phyloP scores from a whole-genome alignment of 2,888 invertebrate species.

The Chrysina gloriosa region DNA sequence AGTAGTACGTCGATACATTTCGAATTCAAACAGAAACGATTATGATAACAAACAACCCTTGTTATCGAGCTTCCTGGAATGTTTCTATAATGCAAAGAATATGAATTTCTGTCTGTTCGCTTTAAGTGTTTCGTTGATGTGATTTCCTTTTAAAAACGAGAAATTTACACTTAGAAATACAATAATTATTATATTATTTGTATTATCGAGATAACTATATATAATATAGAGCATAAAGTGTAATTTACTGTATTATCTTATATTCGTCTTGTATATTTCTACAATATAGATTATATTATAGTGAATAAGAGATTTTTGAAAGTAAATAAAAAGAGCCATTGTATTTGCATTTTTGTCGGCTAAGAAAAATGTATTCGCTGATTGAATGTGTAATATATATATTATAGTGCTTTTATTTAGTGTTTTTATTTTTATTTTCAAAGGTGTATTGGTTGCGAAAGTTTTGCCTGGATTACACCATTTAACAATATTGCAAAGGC shows the following conservation, averaged over 20 bases:
- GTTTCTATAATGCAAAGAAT: too few relatives aligned
- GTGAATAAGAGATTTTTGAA: conserved; percentile 24
- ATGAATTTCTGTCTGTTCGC: not conserved
- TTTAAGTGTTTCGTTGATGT: not conserved
- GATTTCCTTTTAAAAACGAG: too few relatives aligned
- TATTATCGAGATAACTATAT: conserved; percentile 11
- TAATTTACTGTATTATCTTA: conserved; percentile 32
- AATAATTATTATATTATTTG: conserved; percentile 7
- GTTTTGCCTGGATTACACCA: too few relatives aligned
- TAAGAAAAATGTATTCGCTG: conserved; percentile 29
- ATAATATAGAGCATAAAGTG: conserved; percentile 20
- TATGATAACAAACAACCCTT: too few relatives aligned
- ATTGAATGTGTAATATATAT: conserved; percentile 29
- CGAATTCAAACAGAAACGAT: too few relatives aligned
- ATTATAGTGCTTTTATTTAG: conserved; percentile 15
- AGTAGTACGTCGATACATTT: too few relatives aligned
- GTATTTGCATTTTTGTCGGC: conserved; percentile 38
- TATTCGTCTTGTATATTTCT: conserved; percentile 41
- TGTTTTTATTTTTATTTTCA: not conserved
- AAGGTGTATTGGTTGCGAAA: too few relatives aligned
- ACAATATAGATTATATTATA: conserved; percentile 19
- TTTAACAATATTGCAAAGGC: too few relatives aligned
- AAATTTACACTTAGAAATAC: conserved; percentile 1
- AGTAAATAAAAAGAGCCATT: conserved; percentile 10
- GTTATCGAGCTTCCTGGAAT: too few relatives aligned